Percentiles rank a stretch among this genome's conserved stretches.
These are phyloP conservation scores for Cheilosia soror DNA, from an alignment of 2,888 invertebrate species.

Conservation along the genomic window DNA sequence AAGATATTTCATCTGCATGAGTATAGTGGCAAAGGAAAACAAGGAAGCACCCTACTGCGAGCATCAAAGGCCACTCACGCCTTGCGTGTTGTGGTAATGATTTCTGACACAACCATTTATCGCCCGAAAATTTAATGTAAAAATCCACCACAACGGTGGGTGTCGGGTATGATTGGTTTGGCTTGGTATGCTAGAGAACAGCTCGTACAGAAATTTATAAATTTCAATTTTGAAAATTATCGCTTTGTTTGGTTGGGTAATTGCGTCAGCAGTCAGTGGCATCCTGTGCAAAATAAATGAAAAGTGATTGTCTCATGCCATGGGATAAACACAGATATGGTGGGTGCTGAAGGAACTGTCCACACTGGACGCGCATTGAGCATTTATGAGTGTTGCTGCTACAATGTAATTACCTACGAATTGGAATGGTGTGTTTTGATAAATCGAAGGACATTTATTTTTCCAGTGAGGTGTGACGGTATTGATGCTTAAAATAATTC, in stretches of 20 bases:
- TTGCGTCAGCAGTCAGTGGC: constrained; percentile 65
- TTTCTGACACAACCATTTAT: constrained; percentile 73
- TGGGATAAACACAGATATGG: constrained; percentile 16
- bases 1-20: constrained; percentile 72
- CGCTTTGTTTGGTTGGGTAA: constrained; percentile 55
- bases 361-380: constrained; percentile 44
- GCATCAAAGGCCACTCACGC: constrained; percentile 65
- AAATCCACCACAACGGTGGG: constrained; percentile 58
- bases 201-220: constrained; percentile 63
- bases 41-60: constrained; percentile 60
- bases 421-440: constrained; percentile 55
- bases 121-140: constrained; percentile 71
- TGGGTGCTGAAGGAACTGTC: constrained; percentile 1
- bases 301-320: constrained; percentile 68
- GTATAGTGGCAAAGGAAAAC: constrained; percentile 11
- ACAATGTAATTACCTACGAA: background rate
- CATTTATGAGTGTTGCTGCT: constrained; percentile 37
- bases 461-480: constrained; percentile 43
- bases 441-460: constrained; percentile 63
- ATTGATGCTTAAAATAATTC: constrained; percentile 52
- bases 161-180: constrained; percentile 12
- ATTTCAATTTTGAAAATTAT: constrained; percentile 65
- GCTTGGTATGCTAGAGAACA: constrained; percentile 6
- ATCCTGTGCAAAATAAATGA: constrained; percentile 74
- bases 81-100: constrained; percentile 69